phyloP scores from a whole-genome alignment of 2,113 vertebrate genomes.

The Grammomys surdaster region DNA sequence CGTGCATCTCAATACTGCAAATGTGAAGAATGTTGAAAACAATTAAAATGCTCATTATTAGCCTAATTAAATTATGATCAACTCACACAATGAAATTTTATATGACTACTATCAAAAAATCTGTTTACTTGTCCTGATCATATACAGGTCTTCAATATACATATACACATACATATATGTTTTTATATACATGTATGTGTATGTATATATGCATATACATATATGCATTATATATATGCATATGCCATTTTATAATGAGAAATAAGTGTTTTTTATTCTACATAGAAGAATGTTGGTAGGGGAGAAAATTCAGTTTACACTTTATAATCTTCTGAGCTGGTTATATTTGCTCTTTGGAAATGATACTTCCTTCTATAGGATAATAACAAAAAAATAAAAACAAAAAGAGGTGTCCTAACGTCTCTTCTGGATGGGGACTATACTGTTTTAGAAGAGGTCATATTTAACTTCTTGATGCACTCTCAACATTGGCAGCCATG shows the following conservation, averaged over 20 bases:
- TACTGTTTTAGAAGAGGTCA: constrained; percentile 25
- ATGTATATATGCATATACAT: neutral
- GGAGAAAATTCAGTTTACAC: constrained; percentile 1
- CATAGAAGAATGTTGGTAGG: neutral
- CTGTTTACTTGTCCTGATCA: neutral
- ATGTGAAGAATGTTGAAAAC: constrained; percentile 44
- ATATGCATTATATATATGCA: neutral
- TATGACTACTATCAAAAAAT: constrained; percentile 22
- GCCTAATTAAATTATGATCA: constrained; percentile 5
- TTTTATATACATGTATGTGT: neutral
- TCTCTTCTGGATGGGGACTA: neutral
- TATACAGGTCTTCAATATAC: neutral
- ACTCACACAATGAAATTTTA: constrained; percentile 26
- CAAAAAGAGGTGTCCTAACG: neutral
- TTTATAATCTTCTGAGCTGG: constrained; percentile 46
- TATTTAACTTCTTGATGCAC: neutral
- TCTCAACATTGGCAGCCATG: neutral
- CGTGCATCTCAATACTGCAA: neutral
- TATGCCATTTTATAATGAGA: constrained; percentile 28
- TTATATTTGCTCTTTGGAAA: constrained; percentile 27
- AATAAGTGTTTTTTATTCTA: neutral
- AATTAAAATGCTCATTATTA: constrained; percentile 31
- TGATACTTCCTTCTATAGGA: neutral
- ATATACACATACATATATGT: neutral
- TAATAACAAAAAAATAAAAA: constrained; percentile 47